phyloP scores from a whole-genome alignment of 1,140 invertebrate genomes.

The Brachionus sp. region DNA sequence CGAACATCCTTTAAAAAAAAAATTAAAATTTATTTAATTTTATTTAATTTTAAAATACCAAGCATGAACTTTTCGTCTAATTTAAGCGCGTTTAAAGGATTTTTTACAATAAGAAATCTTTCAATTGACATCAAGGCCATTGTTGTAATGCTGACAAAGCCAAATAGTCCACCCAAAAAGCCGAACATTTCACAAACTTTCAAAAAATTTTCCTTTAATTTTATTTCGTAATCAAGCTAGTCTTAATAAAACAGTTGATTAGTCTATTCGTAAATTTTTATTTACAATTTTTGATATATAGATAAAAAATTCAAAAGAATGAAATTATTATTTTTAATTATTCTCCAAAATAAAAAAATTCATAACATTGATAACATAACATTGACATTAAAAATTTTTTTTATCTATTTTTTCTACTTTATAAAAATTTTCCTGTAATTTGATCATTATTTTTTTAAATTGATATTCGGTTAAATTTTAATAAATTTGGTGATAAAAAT shows the following conservation, averaged over 20 bases:
- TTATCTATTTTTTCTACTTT: no score
- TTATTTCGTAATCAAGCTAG: background rate
- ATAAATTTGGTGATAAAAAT: no score
- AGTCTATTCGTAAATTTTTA: background rate
- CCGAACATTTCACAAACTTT: constrained; percentile 13
- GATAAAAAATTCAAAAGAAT: no score
- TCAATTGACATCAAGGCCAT: constrained; percentile 24
- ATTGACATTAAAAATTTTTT: no score
- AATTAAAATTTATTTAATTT: background rate
- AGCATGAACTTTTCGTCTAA: background rate
- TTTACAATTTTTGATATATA: no score
- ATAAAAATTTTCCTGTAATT: no score
- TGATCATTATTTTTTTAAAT: no score
- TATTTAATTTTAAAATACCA: background rate
- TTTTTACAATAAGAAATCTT: background rate
- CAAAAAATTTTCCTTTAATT: background rate
- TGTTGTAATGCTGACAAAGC: constrained; percentile 33
- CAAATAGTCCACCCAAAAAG: constrained; percentile 30
- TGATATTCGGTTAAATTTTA: no score
- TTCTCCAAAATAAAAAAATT: no score
- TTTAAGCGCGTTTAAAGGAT: constrained; percentile 33
- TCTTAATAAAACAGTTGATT: background rate
- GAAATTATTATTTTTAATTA: no score
- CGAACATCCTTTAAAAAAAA: background rate
- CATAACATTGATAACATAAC: no score